Base-by-base conservation (phyloP, 2,797 vertebrate species). In the Crocidura indochinensis region DNA sequence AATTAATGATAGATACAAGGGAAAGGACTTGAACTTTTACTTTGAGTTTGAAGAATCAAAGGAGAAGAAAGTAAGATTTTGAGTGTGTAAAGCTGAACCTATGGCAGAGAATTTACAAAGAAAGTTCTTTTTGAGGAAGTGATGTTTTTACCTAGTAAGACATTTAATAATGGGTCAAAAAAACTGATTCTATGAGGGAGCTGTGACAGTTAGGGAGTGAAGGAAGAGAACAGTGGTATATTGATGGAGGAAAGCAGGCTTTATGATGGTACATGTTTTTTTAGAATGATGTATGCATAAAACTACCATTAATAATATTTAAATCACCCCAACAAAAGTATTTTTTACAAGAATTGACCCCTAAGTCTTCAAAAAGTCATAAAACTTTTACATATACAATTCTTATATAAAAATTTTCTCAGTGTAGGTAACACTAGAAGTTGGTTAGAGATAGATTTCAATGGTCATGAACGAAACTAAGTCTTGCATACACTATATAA, bases 11-110 rank as follows among this genome's bases (percentile, higher is more conserved):
- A 44, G 56, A 31, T 46, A 51, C 2, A 1, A 72, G 29, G 38
- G 5, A 69, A 76, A 93, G 26, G 67, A 74, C 69, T 60, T 82
- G 8, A 46, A 12, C 29, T 77, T 73, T 68, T 22, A 77, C 88
- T 78, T 60, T 15, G 56, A 71, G 29, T 46, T 86, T 69, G 85
- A 75, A 38, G 53, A 46, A 88, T 29, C 10, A 83, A 46, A 90
- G 26, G 56, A 73, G 22, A 80, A 26, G 19, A 78, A 11, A 74
- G 10, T 46, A 62, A 56, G 27, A 15, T 90, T 87, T 44, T 62
- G 68, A 76, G 29, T 49, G 72, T 19, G 3, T 14, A 27, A 68
- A 10, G 24, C 46, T 76, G 29, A 77, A 56, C 60, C 68, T 3
- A 67, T 9, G 56, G 29, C 26, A 60, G 44, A 80, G 86, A 84